phyloP scores from a whole-genome alignment of 2,797 vertebrate species.

The Poecilia velifera region DNA sequence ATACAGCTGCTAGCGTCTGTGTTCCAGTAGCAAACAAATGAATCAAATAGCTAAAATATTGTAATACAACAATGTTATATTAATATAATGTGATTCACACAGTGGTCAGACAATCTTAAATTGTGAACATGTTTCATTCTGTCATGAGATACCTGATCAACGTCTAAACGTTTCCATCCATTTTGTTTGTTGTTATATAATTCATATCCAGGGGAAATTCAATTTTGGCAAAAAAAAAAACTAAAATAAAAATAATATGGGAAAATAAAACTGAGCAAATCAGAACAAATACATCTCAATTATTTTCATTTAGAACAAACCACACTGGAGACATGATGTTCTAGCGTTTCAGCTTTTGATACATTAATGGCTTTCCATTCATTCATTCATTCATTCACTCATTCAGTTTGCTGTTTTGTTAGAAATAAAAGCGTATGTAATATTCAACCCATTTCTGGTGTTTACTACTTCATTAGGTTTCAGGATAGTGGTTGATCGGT shows the following conservation, averaged over 20 bases:
- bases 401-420: conserved; percentile 62
- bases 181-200: conserved; percentile 52
- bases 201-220: conserved; percentile 54
- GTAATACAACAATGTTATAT: too few species aligned
- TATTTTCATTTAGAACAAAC: background rate
- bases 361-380: background rate
- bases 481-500: conserved; percentile 71
- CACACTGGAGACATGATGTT: background rate
- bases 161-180: background rate
- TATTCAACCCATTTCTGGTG: conserved; percentile 73
- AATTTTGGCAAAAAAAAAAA: conserved; percentile 43
- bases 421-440: conserved; percentile 74
- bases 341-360: background rate
- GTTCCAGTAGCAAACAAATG: too few species aligned
- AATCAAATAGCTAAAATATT: too few species aligned
- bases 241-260: conserved; percentile 43
- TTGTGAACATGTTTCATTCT: background rate
- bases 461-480: conserved; percentile 77
- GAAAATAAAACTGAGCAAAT: background rate
- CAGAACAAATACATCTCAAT: background rate
- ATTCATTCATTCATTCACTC: too few species aligned
- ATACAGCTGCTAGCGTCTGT: too few species aligned
- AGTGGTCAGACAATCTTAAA: too few species aligned
- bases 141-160: background rate
- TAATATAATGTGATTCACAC: too few species aligned